phyloP scores from a whole-genome alignment of 2,888 invertebrate species.

The Hoplodrina blanda region DNA sequence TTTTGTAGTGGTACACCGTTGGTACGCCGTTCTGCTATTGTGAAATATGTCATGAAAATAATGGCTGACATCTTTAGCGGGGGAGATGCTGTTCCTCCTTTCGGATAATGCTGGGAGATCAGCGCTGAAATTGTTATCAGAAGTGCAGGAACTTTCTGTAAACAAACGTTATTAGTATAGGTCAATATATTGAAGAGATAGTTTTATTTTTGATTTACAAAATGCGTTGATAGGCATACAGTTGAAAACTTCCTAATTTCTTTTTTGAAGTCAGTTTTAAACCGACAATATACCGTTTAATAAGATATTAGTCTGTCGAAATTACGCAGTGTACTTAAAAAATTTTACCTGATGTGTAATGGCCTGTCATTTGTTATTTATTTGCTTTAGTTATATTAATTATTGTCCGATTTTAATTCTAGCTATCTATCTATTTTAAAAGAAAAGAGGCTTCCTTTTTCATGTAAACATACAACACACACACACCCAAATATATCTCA shows the following conservation, averaged over 20 bases:
- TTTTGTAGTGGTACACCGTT: conserved; percentile 74
- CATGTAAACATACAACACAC: no score
- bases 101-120: conserved; percentile 66
- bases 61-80: conserved; percentile 73
- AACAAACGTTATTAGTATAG: neutral
- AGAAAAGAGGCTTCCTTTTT: no score
- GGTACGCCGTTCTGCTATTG: conserved; percentile 72
- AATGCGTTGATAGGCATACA: neutral
- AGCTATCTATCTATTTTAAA: no score
- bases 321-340: no score
- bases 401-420: neutral
- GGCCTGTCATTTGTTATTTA: neutral
- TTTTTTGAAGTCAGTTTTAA: no score
- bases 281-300: no score
- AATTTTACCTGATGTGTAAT: neutral
- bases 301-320: no score
- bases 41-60: conserved; percentile 86
- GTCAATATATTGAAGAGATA: neutral
- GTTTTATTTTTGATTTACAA: neutral
- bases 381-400: neutral
- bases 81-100: conserved; percentile 64
- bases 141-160: conserved; percentile 4
- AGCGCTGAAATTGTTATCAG: conserved; percentile 35
- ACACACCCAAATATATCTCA: neutral
- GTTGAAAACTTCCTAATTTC: no score